Conservation (phyloP, 2,113 vertebrate genomes). For the Paramisgurnus dabryanus region DNA sequence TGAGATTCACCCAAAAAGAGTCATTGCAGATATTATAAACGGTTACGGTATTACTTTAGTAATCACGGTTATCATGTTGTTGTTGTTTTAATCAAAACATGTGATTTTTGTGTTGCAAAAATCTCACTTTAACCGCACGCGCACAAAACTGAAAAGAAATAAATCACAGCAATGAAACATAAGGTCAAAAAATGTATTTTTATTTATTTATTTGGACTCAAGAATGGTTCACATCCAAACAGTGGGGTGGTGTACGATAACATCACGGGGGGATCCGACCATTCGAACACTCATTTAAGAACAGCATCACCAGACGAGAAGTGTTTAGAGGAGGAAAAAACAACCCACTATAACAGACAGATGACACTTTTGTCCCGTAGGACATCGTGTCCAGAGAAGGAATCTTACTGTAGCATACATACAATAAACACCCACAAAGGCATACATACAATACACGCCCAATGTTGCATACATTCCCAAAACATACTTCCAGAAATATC, state of each 20-base stretch:
- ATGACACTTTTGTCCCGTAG: slow-evolving; percentile 56
- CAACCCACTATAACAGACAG: slow-evolving; percentile 60
- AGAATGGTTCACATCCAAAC: slow-evolving; percentile 81
- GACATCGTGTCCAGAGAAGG: slow-evolving; percentile 66
- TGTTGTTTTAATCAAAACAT: too few species aligned
- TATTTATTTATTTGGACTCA: slow-evolving; percentile 73
- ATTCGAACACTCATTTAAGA: slow-evolving; percentile 82
- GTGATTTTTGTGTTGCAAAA: too few species aligned
- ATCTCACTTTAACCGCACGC: too few species aligned
- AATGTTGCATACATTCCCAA: slow-evolving; percentile 63
- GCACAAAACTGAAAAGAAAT: neutral
- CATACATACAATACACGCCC: slow-evolving; percentile 68
- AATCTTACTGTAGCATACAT: slow-evolving; percentile 54
- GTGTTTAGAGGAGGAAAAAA: slow-evolving; percentile 72
- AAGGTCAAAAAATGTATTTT: slow-evolving; percentile 63
- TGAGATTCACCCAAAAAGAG: too few species aligned
- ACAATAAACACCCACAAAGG: slow-evolving; percentile 59
- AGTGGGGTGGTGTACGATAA: slow-evolving; percentile 81
- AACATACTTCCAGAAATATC: slow-evolving; percentile 60
- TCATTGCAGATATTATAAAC: too few species aligned
- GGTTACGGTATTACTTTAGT: too few species aligned
- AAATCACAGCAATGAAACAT: slow-evolving; percentile 27
- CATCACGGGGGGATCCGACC: slow-evolving; percentile 81
- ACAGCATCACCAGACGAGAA: slow-evolving; percentile 79
- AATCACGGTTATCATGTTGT: too few species aligned